Base-by-base conservation (phyloP, 2,888 invertebrate species). In the Cheilosia grossa region DNA sequence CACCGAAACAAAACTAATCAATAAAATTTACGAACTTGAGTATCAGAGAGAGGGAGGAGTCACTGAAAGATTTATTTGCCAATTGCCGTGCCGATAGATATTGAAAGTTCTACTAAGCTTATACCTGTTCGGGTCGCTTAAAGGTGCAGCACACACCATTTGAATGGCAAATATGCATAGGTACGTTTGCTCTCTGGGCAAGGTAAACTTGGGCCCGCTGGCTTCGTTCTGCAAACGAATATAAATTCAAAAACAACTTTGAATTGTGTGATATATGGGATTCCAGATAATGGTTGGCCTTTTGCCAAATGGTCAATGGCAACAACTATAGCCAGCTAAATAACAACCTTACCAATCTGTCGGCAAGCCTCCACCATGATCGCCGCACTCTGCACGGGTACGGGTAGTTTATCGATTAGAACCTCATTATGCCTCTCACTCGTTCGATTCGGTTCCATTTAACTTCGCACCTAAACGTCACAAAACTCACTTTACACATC, bases 271-370 rank as follows among this genome's bases (percentile, higher is more conserved):
- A 82, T 82, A 51, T 82, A 82, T 82, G 82, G 59, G 59, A 49
- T 63, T 54, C n/a, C 24, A 72, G 78, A 82, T 78, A 82, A 82
- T 77, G 51, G 66, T 78, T 82, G 82, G 82, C 82, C 77, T 78
- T 77, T 66, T 53, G 82, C 82, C 77, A 82, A 49, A 59, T 58
- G 82, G 82, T 82, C 77, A 82, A 66, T 82, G 77, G 64, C 82
- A 66, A 56, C 58, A 9, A 42, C 40, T 15, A 30, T 7, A 13
- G 24, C 4, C 33, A 24, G 13, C 37, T 37, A 13, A 13, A 37
- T 37, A 33, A 37, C 19, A 42, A n/a, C 64, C 2, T 47, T 37
- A 37, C 37, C 42, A 19, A 47, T 47, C 17, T 30, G 7, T 37
- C 33, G 19, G 24, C 72, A 30, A 21, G 17, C 33, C 64, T 66